Evolutionary conservation across 1,140 invertebrate species (phyloP), one percentile per base, ranked within the genome.

Genomic region (Phymastichus coffea): DNA sequence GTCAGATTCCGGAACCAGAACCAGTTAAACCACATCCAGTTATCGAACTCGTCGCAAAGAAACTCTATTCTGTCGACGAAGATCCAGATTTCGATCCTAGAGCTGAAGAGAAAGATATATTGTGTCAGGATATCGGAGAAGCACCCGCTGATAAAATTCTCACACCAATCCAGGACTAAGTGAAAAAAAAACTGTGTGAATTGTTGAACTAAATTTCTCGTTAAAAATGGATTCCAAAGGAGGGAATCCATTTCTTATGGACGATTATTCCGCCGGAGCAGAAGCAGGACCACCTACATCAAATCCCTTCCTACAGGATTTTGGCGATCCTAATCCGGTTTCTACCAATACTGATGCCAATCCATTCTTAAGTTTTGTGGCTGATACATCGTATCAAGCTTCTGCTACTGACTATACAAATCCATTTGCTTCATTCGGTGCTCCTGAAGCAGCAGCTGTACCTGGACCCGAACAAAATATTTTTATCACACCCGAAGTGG

Each of bases 191-290:
- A n/a, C n/a, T n/a, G n/a, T n/a, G n/a, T n/a, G 8, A 35, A 35
- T n/a, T 35, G 28, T 51, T 10, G 43, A 63, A 12, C 49, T 37
- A 57, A 43, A 8, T 10, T 20, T 12, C 25, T 23, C 25, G n/a
- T n/a, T n/a, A 26, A 87, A 83, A 80, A 89, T 88, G 66, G 84
- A 80, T 66, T 72, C 76, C 0, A 81, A 81, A 64, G 79, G 81
- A 9, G 82, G 80, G 35, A 92, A 92, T 81, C 89, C 90, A 15
- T 92, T 92, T 74, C 75, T 91, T 49, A 89, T 89, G 78, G 88
- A 89, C 65, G 84, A 85, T 30, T 80, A 83, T 64, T 69, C 70
- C 20, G 66, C 76, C 8, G 72, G 74, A 40, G 41, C 66, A 3
- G 59, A 26, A 53, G 73, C 77, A 2, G 69, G 69, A 4, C 69